These are phyloP conservation scores for Drosophila nigricruria DNA, from an alignment of 2,888 invertebrate species.

Conservation along the genomic window DNA sequence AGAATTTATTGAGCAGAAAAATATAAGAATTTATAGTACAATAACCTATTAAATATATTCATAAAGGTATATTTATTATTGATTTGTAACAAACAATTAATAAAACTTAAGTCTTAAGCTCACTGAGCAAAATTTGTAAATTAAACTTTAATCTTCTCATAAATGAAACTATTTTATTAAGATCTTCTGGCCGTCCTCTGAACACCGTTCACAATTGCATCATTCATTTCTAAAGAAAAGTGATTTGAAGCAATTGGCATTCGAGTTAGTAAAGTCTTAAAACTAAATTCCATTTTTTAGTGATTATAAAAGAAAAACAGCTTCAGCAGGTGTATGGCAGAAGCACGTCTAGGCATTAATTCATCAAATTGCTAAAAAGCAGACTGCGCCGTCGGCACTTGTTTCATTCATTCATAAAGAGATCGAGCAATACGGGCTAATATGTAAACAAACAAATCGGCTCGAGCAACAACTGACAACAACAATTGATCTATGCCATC, in stretches of 20 bases:
- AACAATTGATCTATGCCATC: conserved; percentile 73
- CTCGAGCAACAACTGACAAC: conserved; percentile 53
- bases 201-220: not conserved
- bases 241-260: conserved; percentile 16
- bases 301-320: conserved; percentile 27
- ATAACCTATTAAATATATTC: no score
- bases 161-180: not conserved
- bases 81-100: no score
- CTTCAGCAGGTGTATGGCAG: conserved; percentile 29
- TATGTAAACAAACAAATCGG: conserved; percentile 74
- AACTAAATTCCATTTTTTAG: conserved; percentile 8
- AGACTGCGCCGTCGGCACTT: conserved; percentile 65
- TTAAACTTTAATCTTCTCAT: not conserved
- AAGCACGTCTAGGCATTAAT: conserved; percentile 50
- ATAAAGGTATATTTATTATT: no score
- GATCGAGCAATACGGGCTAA: conserved; percentile 54
- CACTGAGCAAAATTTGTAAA: no score
- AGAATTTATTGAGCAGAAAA: no score
- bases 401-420: conserved; percentile 79
- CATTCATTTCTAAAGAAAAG: conserved; percentile 38
- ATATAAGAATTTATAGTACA: no score
- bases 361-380: conserved; percentile 58
- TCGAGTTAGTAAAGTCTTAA: conserved; percentile 18
- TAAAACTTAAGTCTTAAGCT: no score
- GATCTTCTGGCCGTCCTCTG: not conserved